Conservation (phyloP, 2,888 invertebrate species). For the Archips xylosteana region DNA sequence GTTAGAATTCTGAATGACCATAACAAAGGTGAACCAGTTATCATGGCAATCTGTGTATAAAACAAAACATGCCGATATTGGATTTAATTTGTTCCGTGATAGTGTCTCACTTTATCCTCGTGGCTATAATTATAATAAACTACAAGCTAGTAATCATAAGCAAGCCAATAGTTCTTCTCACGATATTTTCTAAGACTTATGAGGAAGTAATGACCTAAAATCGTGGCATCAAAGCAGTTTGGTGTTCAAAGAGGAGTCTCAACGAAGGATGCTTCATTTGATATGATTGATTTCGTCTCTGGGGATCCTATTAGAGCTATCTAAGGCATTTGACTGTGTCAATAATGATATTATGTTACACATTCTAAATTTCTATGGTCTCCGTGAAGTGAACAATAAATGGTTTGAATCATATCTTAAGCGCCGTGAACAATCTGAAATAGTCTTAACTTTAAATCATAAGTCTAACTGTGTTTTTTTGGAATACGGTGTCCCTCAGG, state of each 20-base stretch:
- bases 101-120: no score
- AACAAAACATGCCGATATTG: no score
- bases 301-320: not conserved
- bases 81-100: no score
- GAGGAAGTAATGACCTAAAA: not conserved
- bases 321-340: slow-evolving; percentile 2
- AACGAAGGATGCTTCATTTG: not conserved
- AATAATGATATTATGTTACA: not conserved
- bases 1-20: no score
- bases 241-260: not conserved
- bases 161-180: not conserved
- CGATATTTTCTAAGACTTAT: not conserved
- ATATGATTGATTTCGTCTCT: not conserved
- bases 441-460: not conserved
- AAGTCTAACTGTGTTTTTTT: not conserved
- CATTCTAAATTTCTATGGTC: not conserved
- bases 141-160: slow-evolving; percentile 4
- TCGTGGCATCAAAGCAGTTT: not conserved
- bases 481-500: not conserved
- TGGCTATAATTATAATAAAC: not conserved
- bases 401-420: slow-evolving; percentile 1
- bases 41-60: no score
- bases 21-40: no score
- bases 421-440: not conserved
- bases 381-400: not conserved